Percentiles rank a stretch among this genome's conserved stretches.
Evolutionary conservation across 2,797 vertebrate genomes (phyloP).

Genomic region (Gambelia wislizenii): DNA sequence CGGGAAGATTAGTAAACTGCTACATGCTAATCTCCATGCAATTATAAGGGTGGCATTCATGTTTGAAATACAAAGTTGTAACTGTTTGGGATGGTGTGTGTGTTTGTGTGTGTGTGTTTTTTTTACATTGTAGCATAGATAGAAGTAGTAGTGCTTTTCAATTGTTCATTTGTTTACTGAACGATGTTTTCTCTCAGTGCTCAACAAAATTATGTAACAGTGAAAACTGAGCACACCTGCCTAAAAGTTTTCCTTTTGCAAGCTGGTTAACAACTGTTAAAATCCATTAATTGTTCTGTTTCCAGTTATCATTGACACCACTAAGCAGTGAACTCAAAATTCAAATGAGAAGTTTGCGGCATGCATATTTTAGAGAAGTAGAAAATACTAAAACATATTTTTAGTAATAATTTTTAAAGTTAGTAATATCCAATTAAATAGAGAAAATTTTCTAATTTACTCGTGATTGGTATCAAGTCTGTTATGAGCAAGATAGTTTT

Average conservation of each 20-base stretch:
- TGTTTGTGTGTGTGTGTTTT: neutral
- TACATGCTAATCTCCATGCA: neutral
- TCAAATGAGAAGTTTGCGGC: neutral
- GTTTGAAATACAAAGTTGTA: neutral
- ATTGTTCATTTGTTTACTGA: neutral
- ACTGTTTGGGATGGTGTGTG: neutral
- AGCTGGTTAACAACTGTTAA: constrained; percentile 29
- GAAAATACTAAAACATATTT: neutral
- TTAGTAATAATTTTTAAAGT: too few relatives aligned
- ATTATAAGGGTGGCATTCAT: constrained; percentile 23
- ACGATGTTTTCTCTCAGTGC: constrained; percentile 2
- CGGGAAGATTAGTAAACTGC: neutral
- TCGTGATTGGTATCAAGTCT: neutral
- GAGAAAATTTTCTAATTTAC: too few relatives aligned
- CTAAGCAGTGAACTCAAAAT: neutral
- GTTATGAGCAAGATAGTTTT: neutral
- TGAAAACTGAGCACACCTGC: neutral
- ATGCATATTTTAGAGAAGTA: neutral
- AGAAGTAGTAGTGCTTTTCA: constrained; percentile 7
- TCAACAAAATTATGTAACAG: neutral
- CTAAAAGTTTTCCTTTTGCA: neutral
- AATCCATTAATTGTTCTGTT: neutral
- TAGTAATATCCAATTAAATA: neutral
- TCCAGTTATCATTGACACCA: neutral
- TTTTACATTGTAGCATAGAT: neutral